Conservation (phyloP, 1,140 invertebrate species). For the Zaprionus capensis region DNA sequence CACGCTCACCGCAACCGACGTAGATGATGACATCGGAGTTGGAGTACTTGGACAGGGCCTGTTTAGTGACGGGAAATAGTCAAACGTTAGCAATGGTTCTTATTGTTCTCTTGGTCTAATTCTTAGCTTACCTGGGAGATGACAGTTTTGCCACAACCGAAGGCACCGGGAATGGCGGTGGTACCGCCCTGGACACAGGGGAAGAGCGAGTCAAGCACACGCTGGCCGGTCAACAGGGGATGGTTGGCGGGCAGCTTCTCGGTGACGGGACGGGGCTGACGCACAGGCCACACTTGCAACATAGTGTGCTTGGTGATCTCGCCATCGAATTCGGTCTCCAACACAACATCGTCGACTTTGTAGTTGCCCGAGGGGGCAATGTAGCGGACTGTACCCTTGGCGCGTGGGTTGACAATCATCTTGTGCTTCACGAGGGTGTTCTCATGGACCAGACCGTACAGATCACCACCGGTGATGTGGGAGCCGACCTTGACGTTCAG, state of each 20-base stretch:
- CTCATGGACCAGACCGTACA: slow-evolving; percentile 98
- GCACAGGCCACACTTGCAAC: slow-evolving; percentile 98
- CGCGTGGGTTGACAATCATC: slow-evolving; percentile 96
- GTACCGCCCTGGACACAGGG: slow-evolving; percentile 99
- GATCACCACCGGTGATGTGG: slow-evolving; percentile 99
- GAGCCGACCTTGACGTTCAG: slow-evolving; percentile 95
- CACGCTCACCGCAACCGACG: slow-evolving; percentile 99
- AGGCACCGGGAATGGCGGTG: slow-evolving; percentile 98
- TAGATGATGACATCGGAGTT: slow-evolving; percentile 99
- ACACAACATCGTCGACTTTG: slow-evolving; percentile 96
- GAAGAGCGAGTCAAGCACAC: slow-evolving; percentile 99
- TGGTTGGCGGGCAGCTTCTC: slow-evolving; percentile 99
- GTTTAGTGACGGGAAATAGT: background rate
- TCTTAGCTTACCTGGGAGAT: slow-evolving; percentile 86
- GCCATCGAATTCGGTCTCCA: slow-evolving; percentile 99
- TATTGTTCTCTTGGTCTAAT: background rate
- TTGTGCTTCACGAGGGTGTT: slow-evolving; percentile 99
- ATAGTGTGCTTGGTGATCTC: slow-evolving; percentile 96
- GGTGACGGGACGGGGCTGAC: slow-evolving; percentile 98
- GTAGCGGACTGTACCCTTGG: slow-evolving; percentile 98
- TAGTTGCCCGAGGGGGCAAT: slow-evolving; percentile 97
- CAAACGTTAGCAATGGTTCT: background rate
- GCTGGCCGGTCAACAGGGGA: slow-evolving; percentile 98
- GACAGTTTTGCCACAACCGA: slow-evolving; percentile 99
- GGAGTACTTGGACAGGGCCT: slow-evolving; percentile 98